Percentiles rank a stretch among this genome's conserved stretches.
Evolutionary conservation across 2,888 invertebrate species (phyloP).

Genomic region (Leptinotarsa peninsularis): DNA sequence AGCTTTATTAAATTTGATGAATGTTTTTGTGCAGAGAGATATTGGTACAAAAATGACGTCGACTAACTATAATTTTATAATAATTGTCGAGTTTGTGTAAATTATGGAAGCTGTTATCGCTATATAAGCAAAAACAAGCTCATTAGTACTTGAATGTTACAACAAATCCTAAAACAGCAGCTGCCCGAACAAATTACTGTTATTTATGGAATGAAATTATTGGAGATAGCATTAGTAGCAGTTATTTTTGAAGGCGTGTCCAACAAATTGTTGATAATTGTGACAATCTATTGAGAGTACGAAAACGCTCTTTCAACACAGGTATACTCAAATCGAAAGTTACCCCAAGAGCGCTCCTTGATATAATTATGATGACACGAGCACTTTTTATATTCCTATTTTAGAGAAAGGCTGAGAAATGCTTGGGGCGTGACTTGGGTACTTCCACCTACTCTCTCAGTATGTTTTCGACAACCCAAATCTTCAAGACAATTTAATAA

Average conservation of each 20-base stretch:
- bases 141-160: constrained; percentile 32
- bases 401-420: neutral
- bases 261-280: constrained; percentile 14
- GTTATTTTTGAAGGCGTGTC: constrained; percentile 14
- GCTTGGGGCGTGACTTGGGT: neutral
- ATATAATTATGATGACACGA: neutral
- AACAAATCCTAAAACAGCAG: constrained; percentile 30
- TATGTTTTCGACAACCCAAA: no score
- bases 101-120: constrained; percentile 33
- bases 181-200: constrained; percentile 14
- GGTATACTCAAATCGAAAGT: neutral
- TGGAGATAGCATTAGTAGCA: constrained; percentile 4
- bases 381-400: neutral
- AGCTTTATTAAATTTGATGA: constrained; percentile 11
- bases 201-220: constrained; percentile 15
- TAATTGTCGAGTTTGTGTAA: constrained; percentile 31
- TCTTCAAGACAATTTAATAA: no score
- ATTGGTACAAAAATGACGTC: constrained; percentile 24
- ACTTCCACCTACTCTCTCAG: neutral
- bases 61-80: constrained; percentile 32
- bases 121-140: constrained; percentile 39
- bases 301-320: neutral
- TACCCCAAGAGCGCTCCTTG: neutral
- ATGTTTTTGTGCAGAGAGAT: constrained; percentile 24
- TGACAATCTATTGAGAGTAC: neutral